Evolutionary conservation across 2,888 invertebrate genomes (phyloP).

Genomic region (Aspidiotus destructor): DNA sequence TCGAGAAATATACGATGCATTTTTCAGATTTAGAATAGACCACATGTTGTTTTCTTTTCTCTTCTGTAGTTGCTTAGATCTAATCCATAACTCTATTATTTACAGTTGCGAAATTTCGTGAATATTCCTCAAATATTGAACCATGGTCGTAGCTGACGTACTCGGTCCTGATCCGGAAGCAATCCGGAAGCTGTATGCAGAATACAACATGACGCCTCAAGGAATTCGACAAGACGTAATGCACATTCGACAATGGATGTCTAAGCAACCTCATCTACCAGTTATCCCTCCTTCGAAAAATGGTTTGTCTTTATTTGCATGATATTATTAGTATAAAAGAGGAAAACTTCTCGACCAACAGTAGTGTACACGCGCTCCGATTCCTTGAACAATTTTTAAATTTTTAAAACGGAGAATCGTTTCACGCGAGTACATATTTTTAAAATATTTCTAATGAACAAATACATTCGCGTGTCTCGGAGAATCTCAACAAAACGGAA

Average conservation of each 20-base stretch:
- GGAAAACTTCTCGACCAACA: too few relatives aligned
- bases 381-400: too few relatives aligned
- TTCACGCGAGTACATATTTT: too few relatives aligned
- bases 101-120: background rate
- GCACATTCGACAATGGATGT: constrained; percentile 37
- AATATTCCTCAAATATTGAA: background rate
- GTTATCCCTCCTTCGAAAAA: constrained; percentile 34
- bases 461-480: too few relatives aligned
- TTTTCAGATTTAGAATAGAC: too few relatives aligned
- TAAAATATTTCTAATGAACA: too few relatives aligned
- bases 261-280: constrained; percentile 38
- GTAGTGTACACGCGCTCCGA: too few relatives aligned
- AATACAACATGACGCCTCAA: constrained; percentile 37
- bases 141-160: constrained; percentile 21
- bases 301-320: constrained; percentile 16
- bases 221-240: constrained; percentile 36
- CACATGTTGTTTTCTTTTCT: too few relatives aligned
- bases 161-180: constrained; percentile 15
- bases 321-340: background rate
- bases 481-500: too few relatives aligned
- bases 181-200: constrained; percentile 28
- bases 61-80: background rate
- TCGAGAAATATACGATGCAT: too few relatives aligned
- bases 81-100: background rate
- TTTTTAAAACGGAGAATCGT: too few relatives aligned